These are phyloP conservation scores for Tilapia sparmanii DNA, from an alignment of 2,113 vertebrate species.

Conservation along the genomic window DNA sequence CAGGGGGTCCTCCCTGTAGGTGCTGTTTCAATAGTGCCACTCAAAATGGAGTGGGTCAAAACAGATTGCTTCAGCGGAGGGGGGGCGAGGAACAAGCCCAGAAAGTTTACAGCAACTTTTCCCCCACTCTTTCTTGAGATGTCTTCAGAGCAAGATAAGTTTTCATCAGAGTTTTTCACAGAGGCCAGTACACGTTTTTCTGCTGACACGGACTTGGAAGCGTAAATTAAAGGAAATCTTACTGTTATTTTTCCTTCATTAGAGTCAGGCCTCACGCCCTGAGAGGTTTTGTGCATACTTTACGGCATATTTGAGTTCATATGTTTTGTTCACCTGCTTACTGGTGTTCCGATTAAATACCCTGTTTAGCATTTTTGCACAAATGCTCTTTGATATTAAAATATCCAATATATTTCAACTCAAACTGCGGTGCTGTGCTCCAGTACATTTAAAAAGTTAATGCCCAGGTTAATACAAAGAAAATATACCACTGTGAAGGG, in stretches of 20 bases:
- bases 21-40: constrained; percentile 59
- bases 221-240: constrained; percentile 31
- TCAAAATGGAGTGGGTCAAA: constrained; percentile 64
- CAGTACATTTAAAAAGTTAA: background rate
- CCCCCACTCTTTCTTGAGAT: constrained; percentile 7
- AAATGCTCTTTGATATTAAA: background rate
- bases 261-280: background rate
- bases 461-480: background rate
- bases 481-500: background rate
- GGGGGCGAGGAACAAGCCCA: constrained; percentile 12
- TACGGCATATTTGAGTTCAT: background rate
- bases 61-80: constrained; percentile 58
- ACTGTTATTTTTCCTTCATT: background rate
- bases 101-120: constrained; percentile 60
- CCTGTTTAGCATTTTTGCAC: background rate
- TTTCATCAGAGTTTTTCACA: constrained; percentile 17
- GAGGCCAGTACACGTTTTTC: constrained; percentile 12
- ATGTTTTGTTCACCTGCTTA: background rate
- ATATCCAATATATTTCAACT: background rate
- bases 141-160: constrained; percentile 12
- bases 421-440: background rate
- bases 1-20: constrained; percentile 73
- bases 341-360: background rate
- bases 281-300: background rate
- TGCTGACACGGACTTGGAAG: constrained; percentile 1